Evolutionary conservation across 30 jellyfish, hydroid and myxozoan genomes (phyloP), one percentile per base, ranked within the genome.

Genomic region (Nemopilema nomurai): DNA sequence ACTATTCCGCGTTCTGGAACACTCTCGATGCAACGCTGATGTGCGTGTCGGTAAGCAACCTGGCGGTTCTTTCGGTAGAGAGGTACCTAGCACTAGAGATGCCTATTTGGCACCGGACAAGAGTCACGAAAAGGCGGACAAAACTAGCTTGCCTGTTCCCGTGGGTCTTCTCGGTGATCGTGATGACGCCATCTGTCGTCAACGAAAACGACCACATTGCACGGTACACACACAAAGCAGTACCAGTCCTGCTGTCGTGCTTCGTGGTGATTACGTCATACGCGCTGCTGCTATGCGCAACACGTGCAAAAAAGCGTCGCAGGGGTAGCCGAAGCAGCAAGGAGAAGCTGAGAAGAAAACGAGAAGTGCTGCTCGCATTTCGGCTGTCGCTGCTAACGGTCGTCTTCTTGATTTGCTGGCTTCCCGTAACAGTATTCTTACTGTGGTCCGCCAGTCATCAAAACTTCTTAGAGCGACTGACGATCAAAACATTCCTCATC

Each of bases 11-110:
- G 32, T 67, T 29, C 23, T 80, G 89, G 89, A 32, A 30, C 0
- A 13, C 28, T 32, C 49, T 80, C 16, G 89, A 80, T 25, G 78
- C 89, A 1, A 68, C 76, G 21, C 30, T 80, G 71, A 31, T 80
- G 80, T 62, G 68, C 9, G 81, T 80, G 0, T 65, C 81, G 3
- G 76, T 80, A 18, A 53, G 80, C 3, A 80, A 80, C 24, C 20
- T 80, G 62, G 81, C 89, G 49, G 33, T 31, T 51, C 80, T 80
- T 28, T 80, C 89, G 0, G 28, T 80, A 17, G 89, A 80, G 32
- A 67, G 89, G 68, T 80, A 80, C 51, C 33, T 65, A n/a, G 89
- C 89, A 17, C 16, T 80, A 6, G 79, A 69, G 21, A 32, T 23
- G 49, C 89, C 89, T 16, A 29, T 80, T 28, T 30, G 80, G 65